These are phyloP conservation scores for Drosophila seclusa DNA, from an alignment of 2,888 invertebrate species.

Conservation along the genomic window DNA sequence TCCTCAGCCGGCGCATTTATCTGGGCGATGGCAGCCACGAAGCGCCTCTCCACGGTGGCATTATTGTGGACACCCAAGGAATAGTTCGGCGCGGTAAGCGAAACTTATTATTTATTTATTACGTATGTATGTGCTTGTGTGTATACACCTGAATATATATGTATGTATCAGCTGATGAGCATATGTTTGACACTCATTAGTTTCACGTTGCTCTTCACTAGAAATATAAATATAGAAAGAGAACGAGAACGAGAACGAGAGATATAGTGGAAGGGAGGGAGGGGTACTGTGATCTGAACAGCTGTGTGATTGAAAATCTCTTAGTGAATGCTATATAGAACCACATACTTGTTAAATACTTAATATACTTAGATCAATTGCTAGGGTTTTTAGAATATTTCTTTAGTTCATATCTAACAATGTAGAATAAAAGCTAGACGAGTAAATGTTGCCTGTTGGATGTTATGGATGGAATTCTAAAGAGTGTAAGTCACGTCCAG, in stretches of 20 bases:
- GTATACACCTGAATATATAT: not conserved
- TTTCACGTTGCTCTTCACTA: slow-evolving; percentile 12
- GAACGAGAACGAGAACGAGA: not conserved
- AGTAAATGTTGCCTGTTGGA: not conserved
- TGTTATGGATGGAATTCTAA: not conserved
- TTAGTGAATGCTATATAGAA: not conserved
- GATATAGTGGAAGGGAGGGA: not conserved
- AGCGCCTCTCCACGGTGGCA: slow-evolving; percentile 86
- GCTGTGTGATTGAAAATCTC: not conserved
- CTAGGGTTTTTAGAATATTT: not conserved
- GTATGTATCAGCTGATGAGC: not conserved
- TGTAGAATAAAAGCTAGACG: not conserved
- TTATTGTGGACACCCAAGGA: slow-evolving; percentile 87
- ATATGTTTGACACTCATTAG: slow-evolving; percentile 10
- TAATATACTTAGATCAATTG: not conserved
- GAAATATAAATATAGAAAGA: not conserved
- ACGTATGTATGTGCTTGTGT: not conserved
- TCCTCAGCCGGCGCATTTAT: slow-evolving; percentile 85
- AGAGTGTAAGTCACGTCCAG: not conserved
- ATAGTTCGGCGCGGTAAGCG: slow-evolving; percentile 85
- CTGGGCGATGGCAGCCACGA: slow-evolving; percentile 84
- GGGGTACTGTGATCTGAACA: not conserved
- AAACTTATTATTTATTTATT: not conserved
- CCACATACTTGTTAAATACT: not conserved
- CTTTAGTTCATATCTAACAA: not conserved